Percentiles rank a stretch among this genome's conserved stretches.
These are phyloP conservation scores for Drosophila aff. DNA, from an alignment of 1,140 invertebrate species.

Conservation along the genomic window DNA sequence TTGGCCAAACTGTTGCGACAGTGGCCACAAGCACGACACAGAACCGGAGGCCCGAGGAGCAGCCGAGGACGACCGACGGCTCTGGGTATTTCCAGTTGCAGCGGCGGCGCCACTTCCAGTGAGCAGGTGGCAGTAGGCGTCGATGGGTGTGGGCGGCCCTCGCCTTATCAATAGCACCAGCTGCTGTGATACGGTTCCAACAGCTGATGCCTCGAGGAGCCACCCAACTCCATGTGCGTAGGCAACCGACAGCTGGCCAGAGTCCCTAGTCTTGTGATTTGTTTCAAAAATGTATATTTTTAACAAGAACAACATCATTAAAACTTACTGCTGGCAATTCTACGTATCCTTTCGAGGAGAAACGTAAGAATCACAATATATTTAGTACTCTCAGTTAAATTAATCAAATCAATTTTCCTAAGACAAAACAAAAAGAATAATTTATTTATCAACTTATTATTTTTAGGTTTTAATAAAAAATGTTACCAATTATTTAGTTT, in stretches of 20 bases:
- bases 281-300: neutral
- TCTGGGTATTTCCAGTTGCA: conserved; percentile 66
- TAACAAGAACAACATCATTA: neutral
- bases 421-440: no score
- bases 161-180: conserved; percentile 50
- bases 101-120: conserved; percentile 50
- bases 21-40: conserved; percentile 23
- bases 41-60: conserved; percentile 19
- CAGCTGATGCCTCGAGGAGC: conserved; percentile 49
- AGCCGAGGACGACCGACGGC: conserved; percentile 24
- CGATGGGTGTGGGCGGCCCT: neutral
- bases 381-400: no score
- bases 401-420: no score
- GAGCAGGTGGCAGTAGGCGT: conserved; percentile 15
- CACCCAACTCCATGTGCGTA: neutral
- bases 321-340: neutral
- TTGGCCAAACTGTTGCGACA: conserved; percentile 68
- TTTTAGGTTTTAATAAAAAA: neutral
- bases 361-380: neutral
- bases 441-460: no score
- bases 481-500: neutral
- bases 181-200: conserved; percentile 42
- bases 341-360: neutral
- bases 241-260: neutral
- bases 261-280: neutral